Evolutionary conservation across 2,888 invertebrate genomes (phyloP).

Genomic region (Aspidiotus rigidus): DNA sequence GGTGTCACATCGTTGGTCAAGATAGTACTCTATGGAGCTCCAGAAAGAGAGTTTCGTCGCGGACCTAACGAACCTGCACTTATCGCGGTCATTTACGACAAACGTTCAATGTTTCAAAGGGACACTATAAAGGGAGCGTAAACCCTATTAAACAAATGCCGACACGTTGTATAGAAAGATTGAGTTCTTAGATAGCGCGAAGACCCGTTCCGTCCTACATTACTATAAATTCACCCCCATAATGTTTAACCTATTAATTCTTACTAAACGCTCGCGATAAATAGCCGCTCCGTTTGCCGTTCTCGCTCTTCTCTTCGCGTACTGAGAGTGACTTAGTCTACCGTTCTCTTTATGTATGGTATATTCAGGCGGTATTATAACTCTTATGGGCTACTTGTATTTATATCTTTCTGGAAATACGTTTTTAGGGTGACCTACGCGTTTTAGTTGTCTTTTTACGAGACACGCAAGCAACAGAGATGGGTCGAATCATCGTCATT

Average conservation of each 20-base stretch:
- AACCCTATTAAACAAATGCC: slow-evolving; percentile 31
- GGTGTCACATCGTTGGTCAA: slow-evolving; percentile 22
- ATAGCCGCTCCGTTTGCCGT: slow-evolving; percentile 9
- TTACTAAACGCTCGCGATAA: slow-evolving; percentile 29
- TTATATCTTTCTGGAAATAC: no score
- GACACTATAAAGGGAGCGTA: slow-evolving; percentile 29
- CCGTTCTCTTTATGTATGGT: no score
- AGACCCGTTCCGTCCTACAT: slow-evolving; percentile 20
- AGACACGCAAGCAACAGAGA: no score
- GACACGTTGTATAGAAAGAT: slow-evolving; percentile 30
- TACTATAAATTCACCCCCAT: slow-evolving; percentile 29
- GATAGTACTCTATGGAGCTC: slow-evolving; percentile 9
- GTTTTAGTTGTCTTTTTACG: no score
- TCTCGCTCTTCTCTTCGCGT: no score
- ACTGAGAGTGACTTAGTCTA: no score
- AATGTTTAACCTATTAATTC: slow-evolving; percentile 31
- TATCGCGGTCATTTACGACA: slow-evolving; percentile 29
- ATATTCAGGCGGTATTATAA: no score
- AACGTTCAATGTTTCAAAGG: slow-evolving; percentile 29
- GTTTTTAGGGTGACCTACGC: no score
- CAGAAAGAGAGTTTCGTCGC: slow-evolving; percentile 10
- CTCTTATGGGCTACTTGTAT: no score
- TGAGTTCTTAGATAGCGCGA: slow-evolving; percentile 23
- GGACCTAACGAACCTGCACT: slow-evolving; percentile 23
- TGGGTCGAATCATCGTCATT: no score